phyloP scores from a whole-genome alignment of 2,113 vertebrate species.

The Deroptyus accipitrinus region DNA sequence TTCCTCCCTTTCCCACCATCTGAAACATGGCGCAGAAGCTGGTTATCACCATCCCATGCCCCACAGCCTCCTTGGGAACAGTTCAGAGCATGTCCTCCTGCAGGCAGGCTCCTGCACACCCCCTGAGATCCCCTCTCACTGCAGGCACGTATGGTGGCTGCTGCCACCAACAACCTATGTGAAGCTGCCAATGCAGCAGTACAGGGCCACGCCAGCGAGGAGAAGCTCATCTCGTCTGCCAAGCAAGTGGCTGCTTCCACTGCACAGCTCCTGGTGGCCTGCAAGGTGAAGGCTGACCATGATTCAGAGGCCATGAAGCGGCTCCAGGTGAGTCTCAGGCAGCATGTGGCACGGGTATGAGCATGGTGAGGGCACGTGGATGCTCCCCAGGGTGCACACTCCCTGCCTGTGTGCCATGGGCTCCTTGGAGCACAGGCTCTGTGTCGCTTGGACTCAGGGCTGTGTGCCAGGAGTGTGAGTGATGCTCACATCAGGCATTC shows the following conservation, averaged over 20 bases:
- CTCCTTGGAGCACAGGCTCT: neutral
- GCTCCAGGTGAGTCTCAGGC: constrained; percentile 83
- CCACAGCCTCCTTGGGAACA: accelerated
- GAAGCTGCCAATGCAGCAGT: constrained; percentile 93
- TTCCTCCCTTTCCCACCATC: neutral
- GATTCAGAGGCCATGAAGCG: constrained; percentile 98
- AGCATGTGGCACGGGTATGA: neutral
- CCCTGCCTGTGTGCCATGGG: neutral
- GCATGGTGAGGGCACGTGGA: accelerated
- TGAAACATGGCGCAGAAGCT: neutral
- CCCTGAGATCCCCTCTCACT: neutral
- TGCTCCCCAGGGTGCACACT: neutral
- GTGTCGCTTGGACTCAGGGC: neutral
- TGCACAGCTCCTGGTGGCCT: constrained; percentile 94
- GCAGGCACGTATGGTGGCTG: constrained; percentile 94
- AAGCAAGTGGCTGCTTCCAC: constrained; percentile 97
- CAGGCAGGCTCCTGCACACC: accelerated
- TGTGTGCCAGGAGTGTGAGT: accelerated
- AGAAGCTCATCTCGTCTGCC: constrained; percentile 95
- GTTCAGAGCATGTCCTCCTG: neutral
- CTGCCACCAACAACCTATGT: constrained; percentile 94
- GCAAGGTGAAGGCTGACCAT: constrained; percentile 98
- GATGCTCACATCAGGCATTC: neutral
- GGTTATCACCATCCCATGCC: neutral
- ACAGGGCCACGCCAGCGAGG: constrained; percentile 93